Conservation (phyloP, 2,888 invertebrate species). For the Ganaspis brasiliensis region DNA sequence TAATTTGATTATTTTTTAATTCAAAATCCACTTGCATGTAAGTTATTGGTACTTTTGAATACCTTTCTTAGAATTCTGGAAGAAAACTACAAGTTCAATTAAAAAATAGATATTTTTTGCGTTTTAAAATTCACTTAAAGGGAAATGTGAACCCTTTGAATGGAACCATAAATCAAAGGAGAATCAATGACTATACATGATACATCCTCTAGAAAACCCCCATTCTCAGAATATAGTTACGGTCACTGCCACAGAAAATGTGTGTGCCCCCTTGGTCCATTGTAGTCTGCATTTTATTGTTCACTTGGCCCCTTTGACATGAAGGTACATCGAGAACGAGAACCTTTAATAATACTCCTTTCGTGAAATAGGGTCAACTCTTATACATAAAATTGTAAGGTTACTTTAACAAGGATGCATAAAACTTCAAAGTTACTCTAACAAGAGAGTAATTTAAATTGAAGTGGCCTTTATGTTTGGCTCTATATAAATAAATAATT, state of each 20-base stretch:
- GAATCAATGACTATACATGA: constrained; percentile 6
- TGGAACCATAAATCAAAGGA: constrained; percentile 2
- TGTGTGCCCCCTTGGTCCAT: constrained; percentile 15
- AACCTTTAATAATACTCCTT: constrained; percentile 16
- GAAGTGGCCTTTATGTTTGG: not conserved
- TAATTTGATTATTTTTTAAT: no score
- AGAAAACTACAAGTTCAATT: not conserved
- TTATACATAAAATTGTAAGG: not conserved
- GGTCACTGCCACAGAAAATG: constrained; percentile 25
- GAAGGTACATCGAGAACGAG: constrained; percentile 16
- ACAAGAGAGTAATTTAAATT: constrained; percentile 11
- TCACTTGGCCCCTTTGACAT: constrained; percentile 20
- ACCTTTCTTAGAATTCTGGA: no score
- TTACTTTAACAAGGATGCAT: no score
- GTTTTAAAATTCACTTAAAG: not conserved
- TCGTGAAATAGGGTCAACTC: constrained; percentile 18
- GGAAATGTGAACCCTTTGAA: not conserved
- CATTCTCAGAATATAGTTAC: not conserved
- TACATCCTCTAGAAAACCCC: not conserved
- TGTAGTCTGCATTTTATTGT: constrained; percentile 33
- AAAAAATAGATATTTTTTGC: not conserved
- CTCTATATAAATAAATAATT: not conserved
- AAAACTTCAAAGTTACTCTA: not conserved
- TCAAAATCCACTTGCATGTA: no score
- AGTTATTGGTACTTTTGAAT: no score